Evolutionary conservation across 2,888 invertebrate genomes (phyloP), one percentile per base, ranked within the genome.

Genomic region (Coleophora deauratella): DNA sequence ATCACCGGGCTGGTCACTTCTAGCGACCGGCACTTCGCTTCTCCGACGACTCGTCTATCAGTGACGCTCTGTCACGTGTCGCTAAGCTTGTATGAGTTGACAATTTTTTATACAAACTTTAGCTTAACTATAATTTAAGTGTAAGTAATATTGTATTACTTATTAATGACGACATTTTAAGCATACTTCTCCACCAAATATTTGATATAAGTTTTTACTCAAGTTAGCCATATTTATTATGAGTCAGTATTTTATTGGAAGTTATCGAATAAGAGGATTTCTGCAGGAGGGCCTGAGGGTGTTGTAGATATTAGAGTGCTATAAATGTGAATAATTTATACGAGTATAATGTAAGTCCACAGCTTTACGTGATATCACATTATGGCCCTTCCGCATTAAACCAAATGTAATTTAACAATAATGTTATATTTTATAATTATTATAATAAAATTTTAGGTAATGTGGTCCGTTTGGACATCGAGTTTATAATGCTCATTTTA

Each of bases 261-360:
- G 67, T 78, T 71, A 68, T 59, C 59, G 59, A 58, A 53, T 54
- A 72, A 72, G 72, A 53, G 60, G 72, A 75, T 80, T 74, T 70
- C 63, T 73, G 76, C 75, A 59, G 72, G 57, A 74, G 80, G 78
- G 77, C 73, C 80, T 66, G 62, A 72, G 80, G 74, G 71, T 81
- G 78, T 77, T 21, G 21, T 67, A 82, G 82, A 21, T 21, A 4
- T 82, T 85, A 85, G 76, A 82, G 77, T 82, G 81, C 84, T 81
- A 81, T 82, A 81, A 80, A 80, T 82, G 84, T 84, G 82, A 81
- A 84, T 84, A 84, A 82, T 84, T 84, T 84, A 82, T 82, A 84
- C 82, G 81, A 85, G 73, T 84, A 82, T 78, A 78, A 77, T 84
- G 79, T 85, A 82, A 82, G 84, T 81, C 74, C 80, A 73, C 84